phyloP scores from a whole-genome alignment of 2,113 vertebrate species.

The Orthonyx spaldingii region DNA sequence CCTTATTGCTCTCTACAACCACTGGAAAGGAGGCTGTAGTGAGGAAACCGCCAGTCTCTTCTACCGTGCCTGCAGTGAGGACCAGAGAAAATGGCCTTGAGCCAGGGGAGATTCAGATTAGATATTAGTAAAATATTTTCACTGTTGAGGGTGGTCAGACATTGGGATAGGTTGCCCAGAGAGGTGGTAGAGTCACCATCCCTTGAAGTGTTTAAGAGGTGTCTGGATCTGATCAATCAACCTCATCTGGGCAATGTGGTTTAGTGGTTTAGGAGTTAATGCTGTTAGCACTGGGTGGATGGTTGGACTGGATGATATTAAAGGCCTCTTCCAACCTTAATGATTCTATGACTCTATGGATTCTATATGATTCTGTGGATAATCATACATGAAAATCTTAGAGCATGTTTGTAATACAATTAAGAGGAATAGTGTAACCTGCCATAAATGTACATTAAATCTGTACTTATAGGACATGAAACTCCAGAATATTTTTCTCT shows the following conservation, averaged over 20 bases:
- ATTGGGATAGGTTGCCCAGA: neutral
- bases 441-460: neutral
- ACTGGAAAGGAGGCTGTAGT: fast-evolving
- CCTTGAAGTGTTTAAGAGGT: no score
- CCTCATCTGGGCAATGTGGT: no score
- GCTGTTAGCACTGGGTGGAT: neutral
- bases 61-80: neutral
- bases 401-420: fast-evolving
- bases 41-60: neutral
- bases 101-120: neutral
- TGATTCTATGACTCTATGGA: neutral
- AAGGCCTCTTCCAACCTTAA: neutral
- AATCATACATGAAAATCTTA: neutral
- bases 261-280: neutral
- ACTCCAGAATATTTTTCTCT: neutral
- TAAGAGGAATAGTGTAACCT: neutral
- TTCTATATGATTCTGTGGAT: neutral
- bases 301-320: neutral
- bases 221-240: no score
- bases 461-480: neutral
- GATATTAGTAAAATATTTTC: neutral
- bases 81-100: neutral
- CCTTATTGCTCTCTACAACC: neutral
- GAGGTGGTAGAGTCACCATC: neutral
- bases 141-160: neutral